Conservation (phyloP, 2,797 vertebrate genomes). For the Myripristis jacobus region DNA sequence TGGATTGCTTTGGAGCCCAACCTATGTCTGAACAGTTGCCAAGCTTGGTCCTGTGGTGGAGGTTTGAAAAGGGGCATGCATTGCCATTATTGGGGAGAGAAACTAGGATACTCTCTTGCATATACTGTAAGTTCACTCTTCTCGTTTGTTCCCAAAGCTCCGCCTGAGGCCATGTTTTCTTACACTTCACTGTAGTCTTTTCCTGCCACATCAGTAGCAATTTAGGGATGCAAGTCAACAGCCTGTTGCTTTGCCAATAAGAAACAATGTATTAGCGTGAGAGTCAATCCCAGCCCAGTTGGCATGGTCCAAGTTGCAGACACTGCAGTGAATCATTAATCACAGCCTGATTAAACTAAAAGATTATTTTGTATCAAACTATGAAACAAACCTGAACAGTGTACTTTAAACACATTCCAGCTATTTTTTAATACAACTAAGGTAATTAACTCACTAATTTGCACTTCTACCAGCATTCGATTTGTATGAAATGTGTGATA, state of each 20-base stretch:
- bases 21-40: conserved; percentile 20
- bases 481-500: background rate
- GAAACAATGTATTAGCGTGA: conserved; percentile 4
- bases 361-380: background rate
- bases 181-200: background rate
- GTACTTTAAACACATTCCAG: background rate
- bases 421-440: background rate
- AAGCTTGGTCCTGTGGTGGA: conserved; percentile 15
- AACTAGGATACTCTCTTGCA: conserved; percentile 24
- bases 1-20: conserved; percentile 12
- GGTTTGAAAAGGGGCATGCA: conserved; percentile 28
- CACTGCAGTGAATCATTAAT: background rate
- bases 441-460: background rate
- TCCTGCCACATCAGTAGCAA: conserved; percentile 15
- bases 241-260: background rate
- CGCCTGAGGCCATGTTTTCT: background rate
- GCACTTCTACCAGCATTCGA: background rate
- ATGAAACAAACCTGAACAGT: background rate
- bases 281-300: conserved; percentile 10
- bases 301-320: background rate
- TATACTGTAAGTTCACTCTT: conserved; percentile 6
- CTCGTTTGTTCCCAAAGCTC: background rate
- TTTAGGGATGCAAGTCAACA: conserved; percentile 13
- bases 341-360: background rate
- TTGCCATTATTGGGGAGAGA: conserved; percentile 5